Evolutionary conservation across 2,888 invertebrate species (phyloP), one percentile per base, ranked within the genome.

Genomic region (Schrankia costaestrigalis): DNA sequence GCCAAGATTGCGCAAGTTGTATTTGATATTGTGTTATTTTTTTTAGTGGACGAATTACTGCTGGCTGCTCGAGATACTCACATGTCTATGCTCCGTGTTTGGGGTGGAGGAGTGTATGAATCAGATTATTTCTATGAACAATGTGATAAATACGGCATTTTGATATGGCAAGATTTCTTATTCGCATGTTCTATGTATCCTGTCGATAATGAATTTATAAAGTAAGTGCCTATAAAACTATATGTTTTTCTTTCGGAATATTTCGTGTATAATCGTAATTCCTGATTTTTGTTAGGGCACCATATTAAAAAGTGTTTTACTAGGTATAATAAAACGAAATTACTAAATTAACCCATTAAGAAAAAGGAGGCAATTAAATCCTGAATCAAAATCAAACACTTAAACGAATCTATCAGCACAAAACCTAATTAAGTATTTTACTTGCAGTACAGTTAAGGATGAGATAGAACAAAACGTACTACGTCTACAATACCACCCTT

Each of bases 31-130:
- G 6, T 25, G 2, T 5, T 25, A 6, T 25, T 27, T n/a, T 34
- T 1, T 23, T 11, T 48, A 82, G 90, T 95, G 31, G 78, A 89
- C 17, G 78, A 90, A 44, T 80, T 97, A 1, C 71, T 98, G 19
- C 66, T 76, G 31, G 92, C 95, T 0, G 93, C 93, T 0, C 91
- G 90, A 49, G 91, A 93, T 5, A 92, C 93, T 0, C 91, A 98
- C 68, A 97, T 97, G 95, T 95, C 96, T 63, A 95, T 96, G 93
- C 79, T 99, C 8, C 89, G 99, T n/a, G 95, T 99, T 1, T 99
- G 99, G 99, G 99, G 99, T 13, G 99, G 99, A n/a, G 99, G 98
- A 0, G 85, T 96, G 0, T 99, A 98, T 64, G 98, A 98, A 70
- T 92, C 93, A 0, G 95, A 98, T 53, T 90, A 91, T 36, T 98